Evolutionary conservation across 1,140 invertebrate species (phyloP).

Genomic region (Drosophila hydei): DNA sequence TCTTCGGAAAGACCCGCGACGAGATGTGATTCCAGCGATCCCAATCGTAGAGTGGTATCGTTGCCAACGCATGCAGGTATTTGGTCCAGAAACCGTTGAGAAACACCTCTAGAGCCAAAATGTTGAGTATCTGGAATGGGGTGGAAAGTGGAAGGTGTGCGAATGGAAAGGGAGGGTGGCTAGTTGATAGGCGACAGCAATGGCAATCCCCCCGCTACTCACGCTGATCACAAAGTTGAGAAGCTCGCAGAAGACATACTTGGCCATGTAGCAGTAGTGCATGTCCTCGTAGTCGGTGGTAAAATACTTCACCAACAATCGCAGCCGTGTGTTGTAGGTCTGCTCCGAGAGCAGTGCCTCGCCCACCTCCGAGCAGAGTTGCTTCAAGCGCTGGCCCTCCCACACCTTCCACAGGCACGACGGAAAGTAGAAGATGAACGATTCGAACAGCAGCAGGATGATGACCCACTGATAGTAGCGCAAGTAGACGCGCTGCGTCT

Average conservation of each 20-base stretch:
- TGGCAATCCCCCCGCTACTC: constrained; percentile 69
- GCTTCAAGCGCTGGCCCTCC: constrained; percentile 88
- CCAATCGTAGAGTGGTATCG: constrained; percentile 84
- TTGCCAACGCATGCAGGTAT: constrained; percentile 87
- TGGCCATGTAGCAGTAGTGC: constrained; percentile 88
- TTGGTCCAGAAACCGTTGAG: constrained; percentile 90
- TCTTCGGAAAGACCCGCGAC: constrained; percentile 88
- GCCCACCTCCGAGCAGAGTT: constrained; percentile 85
- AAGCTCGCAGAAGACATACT: constrained; percentile 89
- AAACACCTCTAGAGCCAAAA: constrained; percentile 89
- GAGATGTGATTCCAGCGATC: constrained; percentile 85
- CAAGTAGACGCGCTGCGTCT: constrained; percentile 86
- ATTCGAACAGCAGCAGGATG: constrained; percentile 92
- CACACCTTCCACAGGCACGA: constrained; percentile 90
- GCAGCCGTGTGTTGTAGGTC: constrained; percentile 85
- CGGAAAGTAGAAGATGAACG: constrained; percentile 89
- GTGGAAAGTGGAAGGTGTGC: too few species aligned
- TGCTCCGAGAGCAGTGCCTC: constrained; percentile 79
- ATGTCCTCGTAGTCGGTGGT: constrained; percentile 85
- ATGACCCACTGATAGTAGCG: constrained; percentile 96
- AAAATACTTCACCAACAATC: constrained; percentile 86
- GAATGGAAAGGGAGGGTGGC: too few species aligned
- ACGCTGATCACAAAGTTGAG: constrained; percentile 90
- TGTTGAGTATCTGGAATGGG: constrained; percentile 85
- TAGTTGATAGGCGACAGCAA: too few species aligned